Base-by-base conservation (phyloP, 2,888 invertebrate species). In the Ophraella communa region DNA sequence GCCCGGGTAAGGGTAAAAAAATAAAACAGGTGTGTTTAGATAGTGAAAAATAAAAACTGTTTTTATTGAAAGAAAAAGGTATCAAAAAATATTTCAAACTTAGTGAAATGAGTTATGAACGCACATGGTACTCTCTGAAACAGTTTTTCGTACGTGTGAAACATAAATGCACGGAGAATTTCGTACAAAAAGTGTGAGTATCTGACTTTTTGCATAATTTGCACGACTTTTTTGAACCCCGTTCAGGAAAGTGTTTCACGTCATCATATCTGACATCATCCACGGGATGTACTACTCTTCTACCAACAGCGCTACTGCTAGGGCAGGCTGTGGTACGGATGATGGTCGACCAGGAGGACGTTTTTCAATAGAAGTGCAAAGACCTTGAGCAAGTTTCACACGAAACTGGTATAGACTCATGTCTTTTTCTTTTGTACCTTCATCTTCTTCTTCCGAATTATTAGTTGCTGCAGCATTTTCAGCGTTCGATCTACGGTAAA, bases 371-470 rank as follows among this genome's bases (percentile, higher is more conserved):
- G 27, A 51, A 51, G 51, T 17, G 18, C 51, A 51, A n/a, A 51
- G 51, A 51, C 30, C 51, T 51, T 27, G 2, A 51, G 27, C 30
- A 51, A 51, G 11, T 4, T 51, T 51, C 30, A 51, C 45, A 51
- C 51, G 30, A 51, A 51, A 51, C 51, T 51, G 51, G 17, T 27
- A 51, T 51, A 51, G 51, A 3, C 51, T 51, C 51, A 51, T 51
- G 27, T 51, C 21, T 51, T 51, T 45, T 45, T 45, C 45, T 10
- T 14, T 3, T 30, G 24, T 3, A 24, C 3, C 27, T 27, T 24
- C 27, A 7, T n/a, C 27, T 51, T 51, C 5, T 51, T 51, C 21
- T 47, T 18, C 18, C 3, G 21, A n/a, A n/a, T n/a, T n/a, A n/a
- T n/a, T 17, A 51, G 51, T 51, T 51, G 2, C 3, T 17, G 51